These are phyloP conservation scores for Delichon dasypus DNA, from an alignment of 2,797 vertebrate species.

Conservation along the genomic window DNA sequence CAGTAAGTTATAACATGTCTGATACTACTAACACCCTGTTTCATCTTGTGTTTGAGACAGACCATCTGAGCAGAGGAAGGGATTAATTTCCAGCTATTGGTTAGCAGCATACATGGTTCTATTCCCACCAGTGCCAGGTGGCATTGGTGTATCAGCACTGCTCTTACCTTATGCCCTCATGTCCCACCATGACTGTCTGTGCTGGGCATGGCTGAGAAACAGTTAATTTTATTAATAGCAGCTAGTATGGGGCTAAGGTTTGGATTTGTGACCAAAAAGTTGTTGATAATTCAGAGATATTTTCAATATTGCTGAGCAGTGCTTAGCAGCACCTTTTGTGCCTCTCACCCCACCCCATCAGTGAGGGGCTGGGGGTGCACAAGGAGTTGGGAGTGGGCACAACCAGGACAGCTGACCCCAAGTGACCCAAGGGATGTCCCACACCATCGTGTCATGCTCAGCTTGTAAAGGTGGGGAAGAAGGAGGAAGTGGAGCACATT, in stretches of 20 bases:
- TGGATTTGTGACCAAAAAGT: neutral
- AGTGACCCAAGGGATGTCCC: neutral
- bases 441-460: too few species aligned
- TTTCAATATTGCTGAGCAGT: neutral
- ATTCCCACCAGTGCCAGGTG: neutral
- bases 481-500: neutral
- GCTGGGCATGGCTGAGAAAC: neutral
- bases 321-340: neutral
- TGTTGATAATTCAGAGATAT: neutral
- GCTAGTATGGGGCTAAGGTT: neutral
- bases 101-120: neutral
- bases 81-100: neutral
- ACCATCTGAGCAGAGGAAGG: neutral
- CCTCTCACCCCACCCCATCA: neutral
- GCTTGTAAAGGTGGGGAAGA: neutral
- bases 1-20: neutral
- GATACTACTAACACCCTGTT: neutral
- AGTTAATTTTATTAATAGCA: neutral
- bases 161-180: neutral
- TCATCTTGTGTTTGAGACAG: neutral
- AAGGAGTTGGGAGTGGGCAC: neutral
- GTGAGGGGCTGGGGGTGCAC: neutral
- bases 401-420: neutral
- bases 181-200: neutral
- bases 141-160: neutral